Evolutionary conservation across 2,113 vertebrate genomes (phyloP), one percentile per base, ranked within the genome.

Genomic region (Cepphus grylle): DNA sequence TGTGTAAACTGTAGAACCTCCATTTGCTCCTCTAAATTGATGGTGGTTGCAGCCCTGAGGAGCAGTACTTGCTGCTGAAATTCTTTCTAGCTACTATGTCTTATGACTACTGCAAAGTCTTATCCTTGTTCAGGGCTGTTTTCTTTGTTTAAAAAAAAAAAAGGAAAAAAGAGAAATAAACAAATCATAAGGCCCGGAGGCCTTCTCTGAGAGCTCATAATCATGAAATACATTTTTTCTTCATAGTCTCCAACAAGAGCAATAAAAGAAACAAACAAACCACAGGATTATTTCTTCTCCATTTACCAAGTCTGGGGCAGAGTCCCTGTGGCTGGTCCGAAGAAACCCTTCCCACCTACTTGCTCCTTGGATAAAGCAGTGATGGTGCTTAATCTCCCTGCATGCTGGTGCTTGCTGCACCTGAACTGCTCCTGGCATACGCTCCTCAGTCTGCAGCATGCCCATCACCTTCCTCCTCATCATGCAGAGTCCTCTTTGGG

Each of bases 261-360:
- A 81, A 86, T 81, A 90, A 89, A 94, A 53, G 13, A 79, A 94
- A 40, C 19, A 36, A 87, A 42, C 8, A 16, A 88, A 77, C 27
- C 63, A 55, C 45, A 78, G 22, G 83, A 86, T 71, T 53, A 73
- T 86, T 86, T 58, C 8, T 83, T 91, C 36, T 77, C 6, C n/a
- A 5, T 81, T 88, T 89, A 63, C n/a, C 6, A 45, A 26, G 63
- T 56, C 45, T 86, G 53, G 9, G n/a, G 10, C 23, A 83, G 30
- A 62, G 29, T 78, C 18, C 34, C 16, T 82, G 29, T 76, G 59
- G 30, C 13, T 81, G 43, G 30, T 76, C 36, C 18, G 65, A 16
- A 73, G 18, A 81, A 94, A 66, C 3, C 11, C 12, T 83, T 94
- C 59, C 76, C 30, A 95, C n/a, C 47, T 36, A 9, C 52, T 76